Conservation (phyloP, 2,888 invertebrate species). For the Ypsolopha sequella region DNA sequence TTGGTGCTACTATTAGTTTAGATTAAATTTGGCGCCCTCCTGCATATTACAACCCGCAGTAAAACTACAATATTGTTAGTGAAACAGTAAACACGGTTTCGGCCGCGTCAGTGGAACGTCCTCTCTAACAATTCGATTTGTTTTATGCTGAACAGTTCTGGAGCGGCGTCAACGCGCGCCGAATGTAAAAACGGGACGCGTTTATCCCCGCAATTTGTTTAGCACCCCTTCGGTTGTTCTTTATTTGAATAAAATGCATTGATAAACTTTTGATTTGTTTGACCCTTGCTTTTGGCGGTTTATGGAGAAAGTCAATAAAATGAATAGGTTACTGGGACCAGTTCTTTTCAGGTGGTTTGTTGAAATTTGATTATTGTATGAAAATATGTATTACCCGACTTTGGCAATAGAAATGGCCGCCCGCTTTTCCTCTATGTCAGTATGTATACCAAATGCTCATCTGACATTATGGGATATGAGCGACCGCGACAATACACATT, state of each 20-base stretch:
- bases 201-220: not conserved
- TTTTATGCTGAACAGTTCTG: constrained; percentile 30
- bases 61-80: constrained; percentile 17
- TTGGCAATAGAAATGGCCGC: too few relatives aligned
- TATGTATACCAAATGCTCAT: too few relatives aligned
- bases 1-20: too few relatives aligned
- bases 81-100: constrained; percentile 30
- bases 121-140: constrained; percentile 42
- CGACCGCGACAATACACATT: too few relatives aligned
- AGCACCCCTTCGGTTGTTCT: not conserved
- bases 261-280: too few relatives aligned
- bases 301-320: too few relatives aligned
- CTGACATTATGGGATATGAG: too few relatives aligned
- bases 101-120: constrained; percentile 30
- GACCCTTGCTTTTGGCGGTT: too few relatives aligned
- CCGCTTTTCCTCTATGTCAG: too few relatives aligned
- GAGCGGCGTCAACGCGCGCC: constrained; percentile 10
- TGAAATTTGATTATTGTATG: not conserved
- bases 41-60: constrained; percentile 17
- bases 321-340: too few relatives aligned
- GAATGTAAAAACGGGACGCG: constrained; percentile 2
- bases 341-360: not conserved
- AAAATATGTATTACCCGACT: too few relatives aligned
- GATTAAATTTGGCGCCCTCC: not conserved
- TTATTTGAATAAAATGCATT: not conserved